Base-by-base conservation (phyloP, 2,888 invertebrate species). In the Macrophya annulata region DNA sequence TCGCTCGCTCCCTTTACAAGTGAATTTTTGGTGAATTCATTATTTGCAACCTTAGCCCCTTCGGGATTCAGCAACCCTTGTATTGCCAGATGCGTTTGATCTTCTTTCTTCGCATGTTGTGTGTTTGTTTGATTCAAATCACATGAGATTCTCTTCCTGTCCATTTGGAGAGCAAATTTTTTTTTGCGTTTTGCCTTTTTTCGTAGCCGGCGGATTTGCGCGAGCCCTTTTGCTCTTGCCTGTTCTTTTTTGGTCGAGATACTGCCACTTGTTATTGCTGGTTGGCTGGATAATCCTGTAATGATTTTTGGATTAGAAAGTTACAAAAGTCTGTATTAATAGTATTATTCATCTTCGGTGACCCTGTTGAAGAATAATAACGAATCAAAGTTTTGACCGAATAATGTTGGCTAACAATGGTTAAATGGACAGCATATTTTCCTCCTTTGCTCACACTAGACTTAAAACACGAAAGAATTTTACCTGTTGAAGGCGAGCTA, bases 241-340 rank as follows among this genome's bases (percentile, higher is more conserved):
- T 21, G 43, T 62, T 0, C 40, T 37, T 21, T 4, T 15, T 43
- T 6, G 6, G n/a, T 5, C 4, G 43, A 25, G 43, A 62, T 3
- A 62, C 62, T 31, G 51, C 5, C 81, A 37, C 15, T 25, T 21
- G 40, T 9, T n/a, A 17, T 15, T 62, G n/a, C 43, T 15, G 43
- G 9, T 12, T 40, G 81, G 31, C 21, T 62, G 21, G 81, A 21
- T 43, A 10, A 62, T 40, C 21, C 81, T 81, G 81, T 81, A 81
- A 62, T 25, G 10, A 62, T 40, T 81, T 12, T 76, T 51, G 9
- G 31, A n/a, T 76, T 21, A 76, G 31, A 10, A 76, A 31, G n/a
- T 4, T 51, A 25, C 12, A 12, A 51, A 25, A 55, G 31, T 17
- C 43, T 21, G 21, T 10, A 40, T 40, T 10, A 55, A 59, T 40